Base-by-base conservation (phyloP, 2,888 invertebrate species). In the Protonemura montana region DNA sequence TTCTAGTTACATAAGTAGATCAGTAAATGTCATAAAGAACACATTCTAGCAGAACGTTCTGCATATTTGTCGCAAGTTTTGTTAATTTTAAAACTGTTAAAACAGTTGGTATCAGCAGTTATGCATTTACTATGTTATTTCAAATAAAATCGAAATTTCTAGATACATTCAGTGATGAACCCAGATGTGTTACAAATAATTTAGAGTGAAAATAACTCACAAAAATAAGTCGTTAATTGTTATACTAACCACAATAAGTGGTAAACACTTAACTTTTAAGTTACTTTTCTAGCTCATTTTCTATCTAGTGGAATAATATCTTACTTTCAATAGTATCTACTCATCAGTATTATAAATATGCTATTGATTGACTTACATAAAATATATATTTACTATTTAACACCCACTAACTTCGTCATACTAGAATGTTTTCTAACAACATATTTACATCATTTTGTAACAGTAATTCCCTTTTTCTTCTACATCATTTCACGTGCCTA, bases 211-310 rank as follows among this genome's bases (percentile, higher is more conserved):
- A n/a, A n/a, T n/a, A n/a, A n/a, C n/a, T n/a, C 35, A 35, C 5
- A 35, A 35, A 35, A 35, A 35, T 35, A 3, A 35, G n/a, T 59
- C 2, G 21, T 59, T 13, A 21, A 59, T 59, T 59, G 59, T 21
- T 6, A 59, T 59, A 59, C 59, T 21, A 59, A 21, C 59, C 59
- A 59, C 13, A 59, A 35, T 35, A 85, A n/a, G 35, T 77, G 84
- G 28, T 28, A 85, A 30, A 85, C 85, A 85, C 85, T 2, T 25
- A 84, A 84, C 84, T 59, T n/a, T 59, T 28, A 83, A 28, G n/a
- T 26, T 21, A 27, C n/a, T 35, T 7, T 16, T 59, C 59, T 21
- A 59, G 16, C 59, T 59, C 3, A 35, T 35, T 35, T 35, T 35
- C 35, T 10, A 10, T 3, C 35, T 35, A 35, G 10, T 35, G 35